Evolutionary conservation across 2,113 vertebrate species (phyloP), one percentile per base, ranked within the genome.

Genomic region (Trochalopteron elliotii): DNA sequence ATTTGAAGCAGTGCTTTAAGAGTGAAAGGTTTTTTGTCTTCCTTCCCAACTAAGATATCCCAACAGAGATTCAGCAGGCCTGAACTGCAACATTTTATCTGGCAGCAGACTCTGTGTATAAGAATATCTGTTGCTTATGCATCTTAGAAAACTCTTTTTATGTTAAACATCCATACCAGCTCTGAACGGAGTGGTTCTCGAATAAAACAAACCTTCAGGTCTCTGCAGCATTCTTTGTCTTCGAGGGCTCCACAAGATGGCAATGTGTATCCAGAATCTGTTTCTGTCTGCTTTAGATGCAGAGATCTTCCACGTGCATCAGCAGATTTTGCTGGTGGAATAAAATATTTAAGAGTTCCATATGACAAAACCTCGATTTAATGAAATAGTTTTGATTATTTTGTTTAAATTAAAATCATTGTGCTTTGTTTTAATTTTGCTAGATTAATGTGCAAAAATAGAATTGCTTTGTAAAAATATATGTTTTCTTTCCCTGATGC

Each of bases 161-260:
- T 35, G 8, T 53, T 50, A 53, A 37, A 23, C 30, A 19, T 27
- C n/a, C 40, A 9, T 12, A 20, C 4, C 8, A n/a, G 9, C 53
- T 87, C 37, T 0, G 0, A 50, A 39, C 0, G 0, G 9, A 72
- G 21, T 10, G 39, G 23, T 11, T 78, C 5, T 35, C 2, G 4
- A 55, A 6, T 9, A 37, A 52, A 59, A 42, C 9, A 25, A 87
- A 37, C 17, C 25, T 25, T 8, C 25, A n/a, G 25, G 6, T 44
- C 9, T 19, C 59, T 27, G 39, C 35, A 59, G 31, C 24, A 1
- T 15, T 15, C 39, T 53, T 22, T n/a, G 18, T 6, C 3, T 3
- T 35, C 25, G 3, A 53, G 11, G 4, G 5, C 4, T 68, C 60
- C 97, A 87, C 96, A 89, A 97, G 97, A 95, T 97, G 97, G 97